Percentiles rank a stretch among this genome's conserved stretches.
These are phyloP conservation scores for Eupithecia pulchellata DNA, from an alignment of 2,888 invertebrate species.

Conservation along the genomic window DNA sequence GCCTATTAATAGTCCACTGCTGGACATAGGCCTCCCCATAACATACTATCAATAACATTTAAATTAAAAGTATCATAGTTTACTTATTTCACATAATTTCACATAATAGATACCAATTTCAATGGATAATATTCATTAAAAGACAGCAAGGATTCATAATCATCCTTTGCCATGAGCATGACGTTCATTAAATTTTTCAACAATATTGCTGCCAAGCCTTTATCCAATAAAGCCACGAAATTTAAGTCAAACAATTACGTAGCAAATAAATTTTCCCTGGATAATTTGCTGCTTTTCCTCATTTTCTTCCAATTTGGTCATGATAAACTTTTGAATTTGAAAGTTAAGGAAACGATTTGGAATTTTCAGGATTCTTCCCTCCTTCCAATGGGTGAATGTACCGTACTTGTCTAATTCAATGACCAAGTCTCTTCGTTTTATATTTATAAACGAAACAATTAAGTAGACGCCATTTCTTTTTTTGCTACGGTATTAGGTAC, in stretches of 20 bases:
- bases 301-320: conserved; percentile 34
- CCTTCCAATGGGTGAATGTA: neutral
- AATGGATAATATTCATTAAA: neutral
- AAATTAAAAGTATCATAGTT: too few species aligned
- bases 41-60: too few species aligned
- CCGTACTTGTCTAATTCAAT: neutral
- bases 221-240: conserved; percentile 26
- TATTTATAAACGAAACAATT: neutral
- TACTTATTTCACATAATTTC: neutral
- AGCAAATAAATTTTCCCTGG: conserved; percentile 36
- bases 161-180: neutral
- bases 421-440: neutral
- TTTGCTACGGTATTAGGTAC: neutral
- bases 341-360: conserved; percentile 33
- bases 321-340: conserved; percentile 37
- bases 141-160: neutral
- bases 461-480: neutral
- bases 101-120: too few species aligned
- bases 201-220: conserved; percentile 5
- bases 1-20: too few species aligned
- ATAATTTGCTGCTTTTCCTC: conserved; percentile 26
- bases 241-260: conserved; percentile 32
- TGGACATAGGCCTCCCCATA: too few species aligned
- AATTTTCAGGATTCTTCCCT: neutral
- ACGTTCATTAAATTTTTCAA: neutral